Evolutionary conservation across 2,113 vertebrate species (phyloP), one percentile per base, ranked within the genome.

Genomic region (Paramormyrops kingsleyae): DNA sequence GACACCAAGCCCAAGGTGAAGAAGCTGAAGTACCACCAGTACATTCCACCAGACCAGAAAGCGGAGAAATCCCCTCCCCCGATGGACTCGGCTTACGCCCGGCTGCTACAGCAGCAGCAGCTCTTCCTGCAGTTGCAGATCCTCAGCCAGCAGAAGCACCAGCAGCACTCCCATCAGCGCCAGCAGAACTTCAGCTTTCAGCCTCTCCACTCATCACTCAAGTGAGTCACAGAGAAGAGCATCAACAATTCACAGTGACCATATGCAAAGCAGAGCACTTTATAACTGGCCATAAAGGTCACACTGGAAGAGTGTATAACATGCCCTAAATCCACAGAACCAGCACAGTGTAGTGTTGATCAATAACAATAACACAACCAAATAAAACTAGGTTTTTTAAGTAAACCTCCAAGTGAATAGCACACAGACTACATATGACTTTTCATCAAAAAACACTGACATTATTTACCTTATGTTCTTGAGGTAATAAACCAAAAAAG

Each of bases 11-110:
- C 98, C 0, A 99, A 99, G 92, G 98, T 99, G 93, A 99, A 98
- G 95, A 99, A 99, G 93, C 97, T 99, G n/a, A 99, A 99, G 90
- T 99, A 99, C 91, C 99, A 99, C 92, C 99, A 99, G 95, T 99
- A 99, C 94, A 99, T 99, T 92, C 99, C 99, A 21, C 99, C 99
- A 0, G 98, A 99, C 94, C 99, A 99, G 96, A 99, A 99, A 93
- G 97, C 97, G 0, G 98, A 99, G 94, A 98, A 98, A 93, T 99
- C 98, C 1, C 98, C 98, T 42, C 98, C 98, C 0, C 98, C 98
- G 91, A 99, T 99, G 99, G 99, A 99, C 93, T 98, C 98, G 0
- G 98, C 99, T 7, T 99, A 99, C 0, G 98, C 99, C 42, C 95
- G 98, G 0, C 97, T 99, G 13, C 96, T 99, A 0, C 99, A 99